Evolutionary conservation across 2,797 vertebrate species (phyloP).

Genomic region (Anabacerthia variegaticeps): DNA sequence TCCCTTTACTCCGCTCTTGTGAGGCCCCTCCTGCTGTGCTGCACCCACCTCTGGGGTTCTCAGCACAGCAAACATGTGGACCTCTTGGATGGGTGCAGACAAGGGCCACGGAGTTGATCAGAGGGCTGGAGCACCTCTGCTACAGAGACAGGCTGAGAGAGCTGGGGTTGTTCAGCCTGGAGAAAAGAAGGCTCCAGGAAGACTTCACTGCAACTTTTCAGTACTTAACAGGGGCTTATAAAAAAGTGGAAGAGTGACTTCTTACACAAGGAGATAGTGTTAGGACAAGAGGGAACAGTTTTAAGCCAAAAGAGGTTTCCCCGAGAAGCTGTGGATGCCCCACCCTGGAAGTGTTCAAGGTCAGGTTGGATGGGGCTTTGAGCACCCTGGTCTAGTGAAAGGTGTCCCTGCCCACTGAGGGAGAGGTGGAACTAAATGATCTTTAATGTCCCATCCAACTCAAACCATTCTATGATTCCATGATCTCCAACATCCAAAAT

Average conservation of each 20-base stretch:
- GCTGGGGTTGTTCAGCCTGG: not conserved
- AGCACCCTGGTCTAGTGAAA: not conserved
- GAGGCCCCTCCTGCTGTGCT: not conserved
- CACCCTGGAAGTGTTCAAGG: not conserved
- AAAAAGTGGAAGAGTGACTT: not conserved
- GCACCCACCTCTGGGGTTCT: not conserved
- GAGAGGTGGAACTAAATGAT: not conserved
- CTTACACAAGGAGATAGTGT: not conserved
- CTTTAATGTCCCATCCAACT: not conserved
- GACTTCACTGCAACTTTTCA: not conserved
- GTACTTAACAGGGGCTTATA: not conserved
- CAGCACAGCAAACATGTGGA: not conserved
- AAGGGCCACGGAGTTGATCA: not conserved
- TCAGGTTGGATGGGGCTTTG: fast-evolving
- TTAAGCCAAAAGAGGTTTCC: not conserved
- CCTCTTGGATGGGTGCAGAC: not conserved
- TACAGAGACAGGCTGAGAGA: not conserved
- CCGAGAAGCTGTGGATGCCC: not conserved
- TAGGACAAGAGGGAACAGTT: not conserved
- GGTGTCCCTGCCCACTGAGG: not conserved
- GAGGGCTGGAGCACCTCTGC: not conserved
- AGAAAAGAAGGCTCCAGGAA: not conserved
- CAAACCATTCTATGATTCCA: not conserved
- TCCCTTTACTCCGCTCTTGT: not conserved
- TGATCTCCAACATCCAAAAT: not conserved